These are phyloP conservation scores for Drosophila rellima DNA, from an alignment of 2,888 invertebrate genomes.

Conservation along the genomic window DNA sequence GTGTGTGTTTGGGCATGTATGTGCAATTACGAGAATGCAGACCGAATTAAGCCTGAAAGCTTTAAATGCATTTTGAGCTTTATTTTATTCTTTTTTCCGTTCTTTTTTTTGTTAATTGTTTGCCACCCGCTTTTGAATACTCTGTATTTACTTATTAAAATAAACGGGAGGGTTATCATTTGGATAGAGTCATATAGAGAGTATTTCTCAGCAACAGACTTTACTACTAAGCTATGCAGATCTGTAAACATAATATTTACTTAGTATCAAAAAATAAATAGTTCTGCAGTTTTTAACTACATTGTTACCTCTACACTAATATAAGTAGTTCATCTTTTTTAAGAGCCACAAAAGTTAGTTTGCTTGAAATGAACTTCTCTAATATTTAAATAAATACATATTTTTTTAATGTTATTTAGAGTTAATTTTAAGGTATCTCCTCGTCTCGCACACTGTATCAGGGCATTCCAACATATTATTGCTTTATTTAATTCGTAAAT, in stretches of 20 bases:
- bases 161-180: background rate
- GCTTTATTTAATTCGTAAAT: slow-evolving; percentile 76
- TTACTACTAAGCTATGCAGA: too few relatives aligned
- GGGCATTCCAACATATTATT: slow-evolving; percentile 41
- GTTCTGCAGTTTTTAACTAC: too few relatives aligned
- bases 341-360: too few relatives aligned
- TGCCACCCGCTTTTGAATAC: slow-evolving; percentile 10
- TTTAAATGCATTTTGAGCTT: slow-evolving; percentile 56
- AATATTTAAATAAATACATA: background rate
- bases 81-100: slow-evolving; percentile 21
- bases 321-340: too few relatives aligned
- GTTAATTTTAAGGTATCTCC: background rate
- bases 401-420: background rate
- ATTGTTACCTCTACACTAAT: too few relatives aligned
- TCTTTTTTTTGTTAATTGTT: slow-evolving; percentile 8
- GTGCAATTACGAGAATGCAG: slow-evolving; percentile 31
- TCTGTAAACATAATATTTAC: too few relatives aligned
- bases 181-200: background rate
- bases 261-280: too few relatives aligned
- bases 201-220: too few relatives aligned
- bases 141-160: background rate
- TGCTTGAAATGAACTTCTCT: too few relatives aligned
- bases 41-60: slow-evolving; percentile 59
- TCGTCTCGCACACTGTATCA: background rate
- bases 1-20: slow-evolving; percentile 4